A percentile compares a stretch with the other conserved stretches of the same genome.
These are phyloP conservation scores for Herpetotheres cachinnans DNA, from an alignment of 2,113 vertebrate genomes.

Conservation along the genomic window DNA sequence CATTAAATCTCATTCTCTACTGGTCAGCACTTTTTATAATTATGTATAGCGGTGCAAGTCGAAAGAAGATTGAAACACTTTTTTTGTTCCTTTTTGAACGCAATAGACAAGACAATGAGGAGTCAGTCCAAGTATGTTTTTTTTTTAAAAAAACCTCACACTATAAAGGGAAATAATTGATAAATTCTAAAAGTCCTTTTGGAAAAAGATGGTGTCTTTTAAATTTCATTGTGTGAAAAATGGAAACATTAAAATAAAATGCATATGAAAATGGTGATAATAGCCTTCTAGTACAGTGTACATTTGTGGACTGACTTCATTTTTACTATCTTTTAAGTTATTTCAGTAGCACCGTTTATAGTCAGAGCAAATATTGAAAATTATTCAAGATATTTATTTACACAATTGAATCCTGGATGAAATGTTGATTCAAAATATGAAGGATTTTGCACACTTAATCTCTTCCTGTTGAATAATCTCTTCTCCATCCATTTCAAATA, in stretches of 20 bases:
- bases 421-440: background rate
- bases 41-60: background rate
- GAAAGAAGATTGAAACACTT: background rate
- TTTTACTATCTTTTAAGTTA: background rate
- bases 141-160: background rate
- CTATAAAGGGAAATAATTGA: background rate
- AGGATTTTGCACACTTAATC: background rate
- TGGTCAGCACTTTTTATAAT: background rate
- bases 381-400: background rate
- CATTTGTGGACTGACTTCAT: background rate
- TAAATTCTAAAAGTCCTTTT: background rate
- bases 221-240: background rate
- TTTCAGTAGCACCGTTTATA: background rate
- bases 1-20: background rate
- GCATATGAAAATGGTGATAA: background rate
- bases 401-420: background rate
- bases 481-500: background rate
- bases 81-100: background rate
- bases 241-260: background rate
- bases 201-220: background rate
- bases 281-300: background rate
- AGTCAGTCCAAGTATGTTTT: background rate
- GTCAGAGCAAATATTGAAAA: background rate
- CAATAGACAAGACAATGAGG: background rate
- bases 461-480: background rate